Base-by-base conservation (phyloP, 2,113 vertebrate genomes). In the Pseudorectes ferrugineus region DNA sequence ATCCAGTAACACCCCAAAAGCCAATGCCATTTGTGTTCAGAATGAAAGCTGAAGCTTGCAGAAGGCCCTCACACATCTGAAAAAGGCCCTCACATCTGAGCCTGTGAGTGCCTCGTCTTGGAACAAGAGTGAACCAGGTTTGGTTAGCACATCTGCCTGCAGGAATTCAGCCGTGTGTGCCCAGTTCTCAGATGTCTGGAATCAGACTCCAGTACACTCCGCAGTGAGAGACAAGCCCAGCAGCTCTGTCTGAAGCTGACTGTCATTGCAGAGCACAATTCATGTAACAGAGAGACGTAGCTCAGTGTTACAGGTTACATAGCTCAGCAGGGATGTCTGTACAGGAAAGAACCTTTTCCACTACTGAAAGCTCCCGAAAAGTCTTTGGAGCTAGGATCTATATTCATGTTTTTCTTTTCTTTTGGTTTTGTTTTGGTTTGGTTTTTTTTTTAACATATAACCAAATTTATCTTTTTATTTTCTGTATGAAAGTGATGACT, bases 221-320 rank as follows among this genome's bases (percentile, higher is more conserved):
- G 3, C 45, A 52, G 38, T 12, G 28, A 58, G 25, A 22, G 11
- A 54, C 55, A 61, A 70, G 29, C 46, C 82, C 43, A 19, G 73
- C 61, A 81, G 54, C 80, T 72, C 38, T 63, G 14, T 40, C 35
- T 92, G 91, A 48, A 79, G 45, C 45, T 19, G 26, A 75, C 38
- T 5, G 4, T 17, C 38, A 46, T 75, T 62, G 59, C 73, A 49
- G 31, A 70, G 38, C 45, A 70, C 40, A 36, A 4, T 46, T 43
- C 6, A 3, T 26, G 29, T 11, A 29, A 40, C 4, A 40, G 20
- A 33, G 54, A 45, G 12, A 31, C 24, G 8, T 46, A 73, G 54
- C 33, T 65, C 4, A 2, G 14, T 3, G 0, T 66, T 45, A 58
- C 29, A 46, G 51, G 51, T 71, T 68, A 25, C 3, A 0, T 46